Evolutionary conservation across 2,113 vertebrate species (phyloP).

Genomic region (Electrona antarctica): DNA sequence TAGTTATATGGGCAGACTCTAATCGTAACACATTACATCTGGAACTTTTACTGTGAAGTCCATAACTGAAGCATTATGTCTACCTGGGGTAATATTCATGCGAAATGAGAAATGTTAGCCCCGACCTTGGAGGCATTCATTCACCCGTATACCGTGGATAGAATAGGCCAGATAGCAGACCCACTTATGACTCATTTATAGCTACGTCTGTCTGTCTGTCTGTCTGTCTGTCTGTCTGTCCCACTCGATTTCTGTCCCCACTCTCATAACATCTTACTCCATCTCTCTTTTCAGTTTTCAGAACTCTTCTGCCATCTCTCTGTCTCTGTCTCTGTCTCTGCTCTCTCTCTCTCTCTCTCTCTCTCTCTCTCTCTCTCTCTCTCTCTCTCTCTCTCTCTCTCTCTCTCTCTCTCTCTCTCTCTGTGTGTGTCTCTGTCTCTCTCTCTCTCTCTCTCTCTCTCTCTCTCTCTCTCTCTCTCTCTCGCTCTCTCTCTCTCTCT

Average conservation of each 20-base stretch:
- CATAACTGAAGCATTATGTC: conserved; percentile 73
- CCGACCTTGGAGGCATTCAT: conserved; percentile 71
- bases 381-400: conserved; percentile 13
- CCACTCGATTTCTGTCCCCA: too few species aligned
- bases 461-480: not conserved
- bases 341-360: conserved; percentile 35
- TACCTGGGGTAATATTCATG: conserved; percentile 62
- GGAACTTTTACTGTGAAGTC: conserved; percentile 65
- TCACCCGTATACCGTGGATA: conserved; percentile 60
- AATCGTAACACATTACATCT: conserved; percentile 43
- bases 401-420: conserved; percentile 8
- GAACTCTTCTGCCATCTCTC: too few species aligned
- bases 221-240: not conserved
- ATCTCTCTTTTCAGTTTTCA: too few species aligned
- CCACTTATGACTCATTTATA: conserved; percentile 65
- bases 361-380: not conserved
- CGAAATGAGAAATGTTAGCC: conserved; percentile 71
- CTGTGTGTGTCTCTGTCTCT: not conserved
- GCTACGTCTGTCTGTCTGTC: conserved; percentile 15
- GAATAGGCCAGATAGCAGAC: conserved; percentile 65
- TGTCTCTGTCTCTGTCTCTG: too few species aligned
- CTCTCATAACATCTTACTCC: too few species aligned
- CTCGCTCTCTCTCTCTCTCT: not conserved
- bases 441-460: not conserved
- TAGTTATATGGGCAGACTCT: conserved; percentile 46